Base-by-base conservation (phyloP, 2,888 invertebrate genomes). In the Odiellus spinosus region DNA sequence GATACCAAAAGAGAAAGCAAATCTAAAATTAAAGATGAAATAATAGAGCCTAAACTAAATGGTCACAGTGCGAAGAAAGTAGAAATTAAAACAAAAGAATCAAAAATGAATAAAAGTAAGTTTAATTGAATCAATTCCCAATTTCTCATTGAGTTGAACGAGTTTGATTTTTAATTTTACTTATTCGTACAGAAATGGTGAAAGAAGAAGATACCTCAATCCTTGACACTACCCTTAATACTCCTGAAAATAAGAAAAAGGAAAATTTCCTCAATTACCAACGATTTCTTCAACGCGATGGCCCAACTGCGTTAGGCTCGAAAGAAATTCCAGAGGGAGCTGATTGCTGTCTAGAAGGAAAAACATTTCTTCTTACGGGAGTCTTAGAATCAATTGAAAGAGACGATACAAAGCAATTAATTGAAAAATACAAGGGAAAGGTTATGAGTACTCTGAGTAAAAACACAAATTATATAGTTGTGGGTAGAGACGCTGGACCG, bases 301-400 rank as follows among this genome's bases (percentile, higher is more conserved):
- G 82, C 12, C 87, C 88, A 1, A 75, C 77, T 57, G 76, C 86
- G 69, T 78, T 80, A 18, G 90, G 90, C 5, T 69, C 77, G 5
- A 90, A 88, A 63, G 76, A 80, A 63, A 74, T 86, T 47, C 46
- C 39, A 21, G 43, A 68, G 67, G 67, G 67, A 35, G 63, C 55
- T 26, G 64, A 64, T 26, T 64, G 62, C 51, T 67, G 68, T 50
- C 53, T 69, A 36, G 61, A 63, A 49, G 66, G 66, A 18, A 45
- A 67, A 47, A 67, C 65, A 4, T 68, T 69, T 58, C 67, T 70
- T 12, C 55, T 87, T 44, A 90, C 88, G 35, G 93, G 90, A 32
- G 80, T 90, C 2, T 67, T 88, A 40, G 88, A 91, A 60, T 87
- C 87, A 0, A 70, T 91, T 55, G 86, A 87, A 58, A 73, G 82